Evolutionary conservation across 2,797 vertebrate genomes (phyloP).

Genomic region (Pseudocheirus occidentalis): DNA sequence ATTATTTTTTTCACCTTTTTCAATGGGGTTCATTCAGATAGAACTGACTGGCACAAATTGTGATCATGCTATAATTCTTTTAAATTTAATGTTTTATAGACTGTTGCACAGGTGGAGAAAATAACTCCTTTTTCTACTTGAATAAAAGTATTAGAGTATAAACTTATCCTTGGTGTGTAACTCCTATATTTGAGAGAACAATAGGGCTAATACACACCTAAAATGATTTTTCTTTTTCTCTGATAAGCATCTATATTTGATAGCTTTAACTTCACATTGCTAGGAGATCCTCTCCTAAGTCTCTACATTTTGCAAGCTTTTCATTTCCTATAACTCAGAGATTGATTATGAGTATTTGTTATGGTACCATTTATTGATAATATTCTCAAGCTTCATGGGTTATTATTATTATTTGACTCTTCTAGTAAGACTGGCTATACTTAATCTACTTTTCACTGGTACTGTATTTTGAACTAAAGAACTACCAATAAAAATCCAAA

Average conservation of each 20-base stretch:
- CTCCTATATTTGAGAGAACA: not conserved
- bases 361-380: not conserved
- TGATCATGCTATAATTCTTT: not conserved
- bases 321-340: not conserved
- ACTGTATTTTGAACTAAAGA: conserved; percentile 21
- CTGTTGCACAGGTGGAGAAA: not conserved
- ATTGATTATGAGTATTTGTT: not conserved
- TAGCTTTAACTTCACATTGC: not conserved
- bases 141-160: not conserved
- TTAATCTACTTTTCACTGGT: not conserved
- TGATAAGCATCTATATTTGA: not conserved
- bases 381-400: not conserved
- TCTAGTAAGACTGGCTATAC: not conserved
- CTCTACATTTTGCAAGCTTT: not conserved
- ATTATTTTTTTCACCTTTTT: not conserved
- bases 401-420: not conserved
- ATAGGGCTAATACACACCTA: not conserved
- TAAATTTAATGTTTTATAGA: not conserved
- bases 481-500: not conserved
- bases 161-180: not conserved
- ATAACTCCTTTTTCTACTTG: not conserved
- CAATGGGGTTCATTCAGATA: not conserved
- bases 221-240: not conserved
- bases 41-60: not conserved
- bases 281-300: not conserved